A percentile compares a stretch with the other conserved stretches of the same genome.
Conservation (phyloP, 2,113 vertebrate species). For the Nerophis lumbriciformis region DNA sequence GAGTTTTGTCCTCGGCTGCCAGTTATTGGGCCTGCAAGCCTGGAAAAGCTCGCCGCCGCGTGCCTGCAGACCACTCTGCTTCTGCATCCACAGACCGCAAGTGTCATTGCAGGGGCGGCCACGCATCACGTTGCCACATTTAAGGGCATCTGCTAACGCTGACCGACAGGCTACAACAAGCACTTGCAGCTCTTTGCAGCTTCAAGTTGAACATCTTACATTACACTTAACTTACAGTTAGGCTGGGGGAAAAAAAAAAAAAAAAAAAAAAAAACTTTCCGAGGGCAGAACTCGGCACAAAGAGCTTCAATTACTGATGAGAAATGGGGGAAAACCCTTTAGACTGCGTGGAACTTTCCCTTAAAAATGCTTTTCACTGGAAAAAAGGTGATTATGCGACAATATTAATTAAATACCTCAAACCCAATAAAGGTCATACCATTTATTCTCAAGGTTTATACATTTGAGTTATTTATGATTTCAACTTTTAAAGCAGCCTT, state of each 20-base stretch:
- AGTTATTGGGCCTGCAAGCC: constrained; percentile 25
- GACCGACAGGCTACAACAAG: constrained; percentile 15
- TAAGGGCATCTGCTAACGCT: constrained; percentile 17
- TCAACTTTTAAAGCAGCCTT: too few species aligned
- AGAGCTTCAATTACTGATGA: constrained; percentile 18
- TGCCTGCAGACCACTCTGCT: constrained; percentile 22
- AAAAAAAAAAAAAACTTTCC: constrained; percentile 5
- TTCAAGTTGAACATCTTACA: constrained; percentile 20
- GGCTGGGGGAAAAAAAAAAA: neutral
- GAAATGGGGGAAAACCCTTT: constrained; percentile 12
- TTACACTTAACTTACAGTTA: constrained; percentile 27
- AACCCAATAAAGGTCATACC: neutral
- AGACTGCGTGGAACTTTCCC: constrained; percentile 7
- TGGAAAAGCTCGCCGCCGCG: constrained; percentile 10
- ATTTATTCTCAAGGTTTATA: constrained; percentile 18
- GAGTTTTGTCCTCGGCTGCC: constrained; percentile 39
- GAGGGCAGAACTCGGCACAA: constrained; percentile 1
- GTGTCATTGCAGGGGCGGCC: neutral
- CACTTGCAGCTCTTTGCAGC: constrained; percentile 31
- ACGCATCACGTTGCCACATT: constrained; percentile 29
- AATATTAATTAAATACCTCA: neutral
- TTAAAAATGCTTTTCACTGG: constrained; percentile 19
- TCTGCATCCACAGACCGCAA: constrained; percentile 43
- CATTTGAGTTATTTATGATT: too few species aligned
- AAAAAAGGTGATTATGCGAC: constrained; percentile 7